A percentile compares a stretch with the other conserved stretches of the same genome.
Evolutionary conservation across 2,113 vertebrate genomes (phyloP).

Genomic region (Brachyistius frenatus): DNA sequence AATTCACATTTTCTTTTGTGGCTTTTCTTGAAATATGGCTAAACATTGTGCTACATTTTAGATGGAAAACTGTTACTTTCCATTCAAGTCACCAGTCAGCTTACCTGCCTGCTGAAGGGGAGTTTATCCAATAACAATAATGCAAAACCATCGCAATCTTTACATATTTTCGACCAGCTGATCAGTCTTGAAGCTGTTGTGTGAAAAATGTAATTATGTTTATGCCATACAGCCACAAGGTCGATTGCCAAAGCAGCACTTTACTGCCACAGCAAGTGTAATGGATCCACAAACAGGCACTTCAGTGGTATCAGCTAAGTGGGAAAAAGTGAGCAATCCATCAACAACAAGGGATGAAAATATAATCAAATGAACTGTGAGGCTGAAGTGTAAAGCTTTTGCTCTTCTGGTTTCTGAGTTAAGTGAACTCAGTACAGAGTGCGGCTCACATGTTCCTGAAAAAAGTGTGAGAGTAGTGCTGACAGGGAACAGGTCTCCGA

Average conservation of each 20-base stretch:
- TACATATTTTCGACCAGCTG: neutral
- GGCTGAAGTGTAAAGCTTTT: slow-evolving; percentile 44
- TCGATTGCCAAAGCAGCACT: slow-evolving; percentile 21
- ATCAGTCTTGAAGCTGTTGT: neutral
- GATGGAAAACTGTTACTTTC: too few species aligned
- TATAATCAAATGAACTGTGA: slow-evolving; percentile 14
- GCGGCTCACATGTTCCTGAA: slow-evolving; percentile 52
- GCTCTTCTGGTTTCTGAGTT: slow-evolving; percentile 41
- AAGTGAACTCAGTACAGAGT: slow-evolving; percentile 55
- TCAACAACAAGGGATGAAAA: slow-evolving; percentile 23
- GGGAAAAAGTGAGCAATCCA: slow-evolving; percentile 45
- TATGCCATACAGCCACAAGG: neutral
- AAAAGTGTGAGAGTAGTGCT: slow-evolving; percentile 50
- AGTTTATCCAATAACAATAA: neutral
- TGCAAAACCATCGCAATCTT: neutral
- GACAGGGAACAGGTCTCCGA: slow-evolving; percentile 68
- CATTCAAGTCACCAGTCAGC: too few species aligned
- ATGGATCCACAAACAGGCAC: slow-evolving; percentile 22
- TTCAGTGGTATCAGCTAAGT: slow-evolving; percentile 8
- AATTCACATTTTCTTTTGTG: too few species aligned
- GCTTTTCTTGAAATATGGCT: too few species aligned
- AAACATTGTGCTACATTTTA: too few species aligned
- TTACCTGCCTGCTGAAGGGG: too few species aligned
- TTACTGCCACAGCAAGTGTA: slow-evolving; percentile 5
- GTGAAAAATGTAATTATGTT: neutral